Conservation (phyloP, 2,797 vertebrate genomes). For the Margarornis squamiger region DNA sequence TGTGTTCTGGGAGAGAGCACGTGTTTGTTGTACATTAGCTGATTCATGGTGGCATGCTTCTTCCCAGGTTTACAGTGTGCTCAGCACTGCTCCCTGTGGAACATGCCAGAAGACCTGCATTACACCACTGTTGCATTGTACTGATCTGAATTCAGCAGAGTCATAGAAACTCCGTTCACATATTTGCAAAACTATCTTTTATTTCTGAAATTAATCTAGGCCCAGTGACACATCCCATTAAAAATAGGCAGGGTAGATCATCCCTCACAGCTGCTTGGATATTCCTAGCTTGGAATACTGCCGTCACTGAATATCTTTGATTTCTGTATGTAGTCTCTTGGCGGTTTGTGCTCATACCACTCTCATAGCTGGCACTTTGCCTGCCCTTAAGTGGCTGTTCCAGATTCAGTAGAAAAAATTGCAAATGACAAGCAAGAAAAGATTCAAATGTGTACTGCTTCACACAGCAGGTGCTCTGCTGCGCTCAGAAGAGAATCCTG, state of each 20-base stretch:
- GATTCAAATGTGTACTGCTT: background rate
- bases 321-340: background rate
- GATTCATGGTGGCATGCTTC: accelerated
- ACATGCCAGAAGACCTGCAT: accelerated
- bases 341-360: background rate
- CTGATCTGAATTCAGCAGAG: background rate
- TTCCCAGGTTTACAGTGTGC: background rate
- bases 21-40: background rate
- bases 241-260: constrained; percentile 46
- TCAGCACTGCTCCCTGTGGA: background rate
- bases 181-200: background rate
- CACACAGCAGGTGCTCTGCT: background rate
- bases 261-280: constrained; percentile 23
- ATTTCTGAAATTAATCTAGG: background rate
- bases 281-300: constrained; percentile 23
- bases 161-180: background rate
- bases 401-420: background rate
- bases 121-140: background rate
- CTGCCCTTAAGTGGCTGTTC: background rate
- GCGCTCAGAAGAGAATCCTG: accelerated
- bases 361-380: background rate
- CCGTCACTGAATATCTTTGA: background rate
- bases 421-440: background rate
- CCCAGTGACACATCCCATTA: constrained; percentile 30
- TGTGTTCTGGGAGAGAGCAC: background rate